Conservation (phyloP, 2,113 vertebrate genomes). For the Probosciger aterrimus region DNA sequence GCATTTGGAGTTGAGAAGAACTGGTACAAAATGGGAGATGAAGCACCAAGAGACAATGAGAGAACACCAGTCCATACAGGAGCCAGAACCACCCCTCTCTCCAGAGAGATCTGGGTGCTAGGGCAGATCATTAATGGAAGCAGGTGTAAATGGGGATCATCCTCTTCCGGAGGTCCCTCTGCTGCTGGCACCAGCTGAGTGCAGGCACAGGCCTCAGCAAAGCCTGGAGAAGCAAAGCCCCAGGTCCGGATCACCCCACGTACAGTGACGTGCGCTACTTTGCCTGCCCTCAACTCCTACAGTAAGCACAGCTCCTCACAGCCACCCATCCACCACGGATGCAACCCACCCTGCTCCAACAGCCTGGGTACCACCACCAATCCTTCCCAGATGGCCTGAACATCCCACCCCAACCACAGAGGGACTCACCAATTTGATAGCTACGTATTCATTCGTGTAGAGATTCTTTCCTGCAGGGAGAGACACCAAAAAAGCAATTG, state of each 20-base stretch:
- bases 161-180: neutral
- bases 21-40: neutral
- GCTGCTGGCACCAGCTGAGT: neutral
- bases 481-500: neutral
- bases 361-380: rapidly evolving
- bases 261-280: neutral
- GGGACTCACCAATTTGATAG: constrained; percentile 82
- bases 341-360: neutral
- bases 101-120: neutral
- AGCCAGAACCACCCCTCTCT: neutral
- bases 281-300: neutral
- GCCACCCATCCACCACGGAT: neutral
- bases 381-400: neutral
- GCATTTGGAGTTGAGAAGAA: neutral
- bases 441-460: constrained; percentile 96
- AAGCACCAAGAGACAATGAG: neutral
- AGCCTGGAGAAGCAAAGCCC: neutral
- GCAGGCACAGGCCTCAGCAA: neutral
- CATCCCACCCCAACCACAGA: rapidly evolving
- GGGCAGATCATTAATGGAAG: neutral
- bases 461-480: constrained; percentile 83
- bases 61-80: neutral
- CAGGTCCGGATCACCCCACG: neutral
- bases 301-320: rapidly evolving
- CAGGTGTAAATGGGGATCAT: neutral